These are phyloP conservation scores for Epinephelus fuscoguttatus DNA, from an alignment of 2,113 vertebrate species.

Conservation along the genomic window DNA sequence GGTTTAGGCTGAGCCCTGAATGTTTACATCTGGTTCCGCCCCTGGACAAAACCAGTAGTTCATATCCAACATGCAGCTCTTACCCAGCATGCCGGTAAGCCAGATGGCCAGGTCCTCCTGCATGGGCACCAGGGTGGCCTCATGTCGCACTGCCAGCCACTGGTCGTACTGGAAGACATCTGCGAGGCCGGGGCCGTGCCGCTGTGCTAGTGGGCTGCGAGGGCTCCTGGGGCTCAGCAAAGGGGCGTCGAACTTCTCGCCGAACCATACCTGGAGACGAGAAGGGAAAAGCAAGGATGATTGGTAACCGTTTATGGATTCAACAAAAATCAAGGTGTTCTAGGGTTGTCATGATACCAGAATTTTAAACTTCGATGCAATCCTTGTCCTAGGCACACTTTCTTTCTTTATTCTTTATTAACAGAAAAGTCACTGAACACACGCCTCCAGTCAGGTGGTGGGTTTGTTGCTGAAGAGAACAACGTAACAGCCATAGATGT, in stretches of 20 bases:
- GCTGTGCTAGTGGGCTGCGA: conserved; percentile 87
- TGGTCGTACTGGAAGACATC: conserved; percentile 95
- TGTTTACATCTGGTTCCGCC: no score
- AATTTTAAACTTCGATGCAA: no score
- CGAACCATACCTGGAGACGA: conserved; percentile 90
- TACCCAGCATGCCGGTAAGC: conserved; percentile 93
- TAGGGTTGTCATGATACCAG: no score
- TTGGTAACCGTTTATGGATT: not conserved
- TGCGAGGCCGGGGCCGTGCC: conserved; percentile 92
- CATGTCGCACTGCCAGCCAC: conserved; percentile 94
- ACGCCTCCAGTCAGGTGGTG: no score
- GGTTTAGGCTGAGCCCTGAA: no score
- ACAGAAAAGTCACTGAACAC: no score
- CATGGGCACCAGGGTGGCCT: conserved; percentile 95
- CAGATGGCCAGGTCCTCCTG: conserved; percentile 97
- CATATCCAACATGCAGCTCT: conserved; percentile 11
- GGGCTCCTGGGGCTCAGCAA: conserved; percentile 85
- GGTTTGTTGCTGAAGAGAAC: no score
- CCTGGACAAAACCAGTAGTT: not conserved
- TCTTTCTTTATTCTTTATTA: no score
- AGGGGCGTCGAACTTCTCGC: conserved; percentile 88
- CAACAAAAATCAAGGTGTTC: not conserved
- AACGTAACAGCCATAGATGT: no score
- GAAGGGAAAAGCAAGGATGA: not conserved
- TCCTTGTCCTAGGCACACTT: no score